phyloP scores from a whole-genome alignment of 2,888 invertebrate genomes.

The Amorpha juglandis region DNA sequence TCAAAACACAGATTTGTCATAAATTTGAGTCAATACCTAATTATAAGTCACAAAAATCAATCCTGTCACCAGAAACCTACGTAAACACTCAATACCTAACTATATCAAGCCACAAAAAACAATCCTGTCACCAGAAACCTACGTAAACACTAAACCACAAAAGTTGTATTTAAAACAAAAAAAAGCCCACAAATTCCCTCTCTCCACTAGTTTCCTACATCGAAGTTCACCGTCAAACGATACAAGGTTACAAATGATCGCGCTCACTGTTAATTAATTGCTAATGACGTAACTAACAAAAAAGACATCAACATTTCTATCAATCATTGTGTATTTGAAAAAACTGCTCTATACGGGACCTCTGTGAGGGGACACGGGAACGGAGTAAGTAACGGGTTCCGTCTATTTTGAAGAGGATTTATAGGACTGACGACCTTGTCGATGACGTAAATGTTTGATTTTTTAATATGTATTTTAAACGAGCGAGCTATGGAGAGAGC shows the following conservation, averaged over 20 bases:
- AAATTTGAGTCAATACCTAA: too few relatives aligned
- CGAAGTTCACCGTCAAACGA: constrained; percentile 27
- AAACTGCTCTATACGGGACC: constrained; percentile 46
- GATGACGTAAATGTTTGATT: too few relatives aligned
- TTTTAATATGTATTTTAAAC: too few relatives aligned
- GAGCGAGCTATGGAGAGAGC: too few relatives aligned
- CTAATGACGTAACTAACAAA: constrained; percentile 77
- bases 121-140: too few relatives aligned
- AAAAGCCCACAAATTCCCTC: background rate
- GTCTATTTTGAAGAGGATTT: background rate
- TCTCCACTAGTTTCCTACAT: background rate
- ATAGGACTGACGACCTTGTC: too few relatives aligned
- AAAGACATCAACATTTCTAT: constrained; percentile 77
- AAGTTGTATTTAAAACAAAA: background rate
- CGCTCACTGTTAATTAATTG: constrained; percentile 79
- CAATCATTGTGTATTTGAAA: constrained; percentile 76
- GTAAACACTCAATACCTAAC: background rate
- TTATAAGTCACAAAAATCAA: too few relatives aligned
- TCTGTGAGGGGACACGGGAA: constrained; percentile 45
- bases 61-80: background rate
- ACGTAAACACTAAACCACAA: background rate
- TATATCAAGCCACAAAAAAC: too few relatives aligned
- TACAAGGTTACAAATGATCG: constrained; percentile 62
- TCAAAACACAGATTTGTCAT: too few relatives aligned
- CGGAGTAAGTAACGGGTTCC: constrained; percentile 34